Evolutionary conservation across 2,888 invertebrate species (phyloP).

Genomic region (Sphinx pinastri): DNA sequence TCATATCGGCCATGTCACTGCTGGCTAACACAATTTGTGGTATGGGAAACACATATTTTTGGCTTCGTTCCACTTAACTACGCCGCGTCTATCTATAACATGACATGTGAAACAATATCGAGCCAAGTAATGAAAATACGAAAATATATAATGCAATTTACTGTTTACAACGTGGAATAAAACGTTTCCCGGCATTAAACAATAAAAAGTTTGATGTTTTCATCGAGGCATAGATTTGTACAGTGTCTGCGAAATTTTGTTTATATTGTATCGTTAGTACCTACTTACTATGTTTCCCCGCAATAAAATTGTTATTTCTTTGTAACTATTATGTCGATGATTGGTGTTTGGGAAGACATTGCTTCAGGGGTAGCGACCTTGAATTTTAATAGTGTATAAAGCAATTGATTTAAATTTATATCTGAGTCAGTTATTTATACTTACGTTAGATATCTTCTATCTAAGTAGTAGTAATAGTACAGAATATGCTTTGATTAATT

Average conservation of each 20-base stretch:
- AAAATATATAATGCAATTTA: constrained; percentile 43
- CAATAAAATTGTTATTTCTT: constrained; percentile 2
- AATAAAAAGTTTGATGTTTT: constrained; percentile 42
- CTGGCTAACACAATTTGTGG: constrained; percentile 24
- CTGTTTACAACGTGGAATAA: constrained; percentile 44
- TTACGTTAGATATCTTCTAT: too few species aligned
- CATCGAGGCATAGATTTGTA: constrained; percentile 26
- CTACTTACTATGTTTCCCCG: not conserved
- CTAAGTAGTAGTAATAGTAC: too few species aligned
- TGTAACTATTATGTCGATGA: not conserved
- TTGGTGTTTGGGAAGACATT: not conserved
- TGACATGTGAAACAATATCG: constrained; percentile 18
- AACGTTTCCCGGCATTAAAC: constrained; percentile 39
- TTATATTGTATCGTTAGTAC: constrained; percentile 11
- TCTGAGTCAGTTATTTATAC: too few species aligned
- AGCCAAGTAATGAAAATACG: constrained; percentile 31
- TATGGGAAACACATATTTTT: constrained; percentile 27
- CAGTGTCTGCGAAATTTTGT: constrained; percentile 3
- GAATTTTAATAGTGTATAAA: too few species aligned
- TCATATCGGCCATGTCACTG: constrained; percentile 17
- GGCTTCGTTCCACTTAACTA: constrained; percentile 26
- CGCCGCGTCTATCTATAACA: constrained; percentile 19
- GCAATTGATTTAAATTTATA: too few species aligned
- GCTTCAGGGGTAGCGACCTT: too few species aligned
- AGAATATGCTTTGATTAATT: too few species aligned